A percentile compares a stretch with the other conserved stretches of the same genome.
These are phyloP conservation scores for Tryphoninae sp. DNA, from an alignment of 2,888 invertebrate genomes.

Conservation along the genomic window DNA sequence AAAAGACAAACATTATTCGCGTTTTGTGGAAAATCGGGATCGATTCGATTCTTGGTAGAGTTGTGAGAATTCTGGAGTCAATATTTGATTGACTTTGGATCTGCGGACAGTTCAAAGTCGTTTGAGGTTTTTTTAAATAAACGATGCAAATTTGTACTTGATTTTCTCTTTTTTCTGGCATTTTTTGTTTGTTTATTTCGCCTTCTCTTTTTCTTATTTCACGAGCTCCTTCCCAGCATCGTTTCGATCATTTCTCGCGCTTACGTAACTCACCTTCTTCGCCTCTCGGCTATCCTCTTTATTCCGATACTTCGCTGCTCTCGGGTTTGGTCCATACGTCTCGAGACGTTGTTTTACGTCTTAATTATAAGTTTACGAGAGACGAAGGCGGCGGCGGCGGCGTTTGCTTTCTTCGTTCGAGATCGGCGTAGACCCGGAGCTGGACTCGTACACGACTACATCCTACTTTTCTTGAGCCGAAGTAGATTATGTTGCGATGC, in stretches of 20 bases:
- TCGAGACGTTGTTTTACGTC: slow-evolving; percentile 48
- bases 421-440: slow-evolving; percentile 10
- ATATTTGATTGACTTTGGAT: too few relatives aligned
- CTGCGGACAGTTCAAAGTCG: too few relatives aligned
- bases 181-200: background rate
- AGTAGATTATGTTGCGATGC: slow-evolving; percentile 54
- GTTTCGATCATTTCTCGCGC: slow-evolving; percentile 13
- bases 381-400: slow-evolving; percentile 6
- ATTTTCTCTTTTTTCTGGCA: background rate
- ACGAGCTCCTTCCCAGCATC: slow-evolving; percentile 5
- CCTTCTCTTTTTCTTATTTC: background rate
- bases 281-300: slow-evolving; percentile 27
- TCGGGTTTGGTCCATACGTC: slow-evolving; percentile 25
- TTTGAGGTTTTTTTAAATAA: too few relatives aligned
- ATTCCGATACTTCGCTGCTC: slow-evolving; percentile 9
- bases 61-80: too few relatives aligned
- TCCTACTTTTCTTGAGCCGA: slow-evolving; percentile 29
- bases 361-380: slow-evolving; percentile 61
- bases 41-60: too few relatives aligned
- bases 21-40: too few relatives aligned
- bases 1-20: too few relatives aligned
- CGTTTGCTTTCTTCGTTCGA: slow-evolving; percentile 47
- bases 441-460: slow-evolving; percentile 19
- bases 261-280: slow-evolving; percentile 29
- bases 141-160: slow-evolving; percentile 2